phyloP scores from a whole-genome alignment of 2,113 vertebrate genomes.

The Tragelaphus imberbis region DNA sequence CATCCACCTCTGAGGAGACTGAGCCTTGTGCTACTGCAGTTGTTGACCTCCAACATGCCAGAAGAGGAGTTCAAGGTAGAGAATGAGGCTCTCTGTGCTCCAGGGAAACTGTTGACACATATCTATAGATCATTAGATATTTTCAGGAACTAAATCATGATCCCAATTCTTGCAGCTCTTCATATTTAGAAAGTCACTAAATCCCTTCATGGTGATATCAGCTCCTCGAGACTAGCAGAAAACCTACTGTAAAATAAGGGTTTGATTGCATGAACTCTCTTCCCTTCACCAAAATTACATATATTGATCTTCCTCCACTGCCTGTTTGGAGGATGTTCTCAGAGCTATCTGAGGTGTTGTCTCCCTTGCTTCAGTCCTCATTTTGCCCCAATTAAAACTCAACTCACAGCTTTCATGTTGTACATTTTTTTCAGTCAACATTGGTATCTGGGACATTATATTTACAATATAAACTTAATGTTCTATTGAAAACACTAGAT shows the following conservation, averaged over 20 bases:
- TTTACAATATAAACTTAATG: not conserved
- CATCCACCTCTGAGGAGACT: not conserved
- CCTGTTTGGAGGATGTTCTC: not conserved
- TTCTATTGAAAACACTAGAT: not conserved
- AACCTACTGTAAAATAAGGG: not conserved
- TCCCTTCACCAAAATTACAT: not conserved
- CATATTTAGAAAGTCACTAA: not conserved
- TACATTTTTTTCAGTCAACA: not conserved
- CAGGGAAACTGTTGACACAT: not conserved
- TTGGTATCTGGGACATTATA: not conserved
- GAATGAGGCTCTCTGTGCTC: not conserved
- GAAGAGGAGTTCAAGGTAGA: not conserved
- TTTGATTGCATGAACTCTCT: not conserved
- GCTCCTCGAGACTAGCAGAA: not conserved
- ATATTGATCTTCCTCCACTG: not conserved
- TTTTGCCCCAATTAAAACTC: not conserved
- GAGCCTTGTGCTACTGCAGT: not conserved
- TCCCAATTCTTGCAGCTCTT: not conserved
- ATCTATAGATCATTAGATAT: not conserved
- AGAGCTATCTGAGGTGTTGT: not conserved
- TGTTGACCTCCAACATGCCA: not conserved
- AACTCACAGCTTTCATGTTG: not conserved
- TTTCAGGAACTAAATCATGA: not conserved
- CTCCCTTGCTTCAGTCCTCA: not conserved
- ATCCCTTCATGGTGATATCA: not conserved